Base-by-base conservation (phyloP, 2,888 invertebrate genomes). In the Stenodema calcarata region DNA sequence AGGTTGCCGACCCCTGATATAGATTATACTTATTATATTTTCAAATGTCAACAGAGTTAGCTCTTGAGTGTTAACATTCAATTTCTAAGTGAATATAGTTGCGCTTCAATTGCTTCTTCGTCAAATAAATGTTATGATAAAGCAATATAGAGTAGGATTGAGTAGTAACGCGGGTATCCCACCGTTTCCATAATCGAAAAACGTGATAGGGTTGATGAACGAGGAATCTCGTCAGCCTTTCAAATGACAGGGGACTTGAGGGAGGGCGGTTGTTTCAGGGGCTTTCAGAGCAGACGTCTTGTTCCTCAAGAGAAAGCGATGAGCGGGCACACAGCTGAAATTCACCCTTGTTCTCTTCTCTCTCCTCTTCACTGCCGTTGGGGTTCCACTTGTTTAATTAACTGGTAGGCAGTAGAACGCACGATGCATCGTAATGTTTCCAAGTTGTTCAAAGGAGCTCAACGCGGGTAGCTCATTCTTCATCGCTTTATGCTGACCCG, bases 371-470 rank as follows among this genome's bases (percentile, higher is more conserved):
- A 6, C n/a, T n/a, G 14, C 54, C 18, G 54, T 54, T 54, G 54
- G 62, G 27, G 62, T 23, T 27, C 62, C 62, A 62, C 62, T 62
- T 62, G 62, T 62, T 62, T 62, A 62, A 62, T 62, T 62, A 62
- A 62, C 62, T 62, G 62, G 23, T 27, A 23, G 62, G 62, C 62
- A 62, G 62, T 27, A 18, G 62, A 62, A 62, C 62, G 62, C 62
- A 62, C 62, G 62, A 62, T 62, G 62, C 62, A 62, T 62, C 62
- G 62, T 62, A 62, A 62, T 62, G 62, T 62, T 62, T 62, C 62
- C 62, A 23, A 62, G 62, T 62, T 23, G 62, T 62, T 62, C 62
- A 18, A 12, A 23, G n/a, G 27, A 23, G 62, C 62, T 62, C 11
- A 62, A 62, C 62, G 23, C 62, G 23, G 62, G 62, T 62, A 23